Conservation (phyloP, 2,113 vertebrate species). For the Limanda limanda region DNA sequence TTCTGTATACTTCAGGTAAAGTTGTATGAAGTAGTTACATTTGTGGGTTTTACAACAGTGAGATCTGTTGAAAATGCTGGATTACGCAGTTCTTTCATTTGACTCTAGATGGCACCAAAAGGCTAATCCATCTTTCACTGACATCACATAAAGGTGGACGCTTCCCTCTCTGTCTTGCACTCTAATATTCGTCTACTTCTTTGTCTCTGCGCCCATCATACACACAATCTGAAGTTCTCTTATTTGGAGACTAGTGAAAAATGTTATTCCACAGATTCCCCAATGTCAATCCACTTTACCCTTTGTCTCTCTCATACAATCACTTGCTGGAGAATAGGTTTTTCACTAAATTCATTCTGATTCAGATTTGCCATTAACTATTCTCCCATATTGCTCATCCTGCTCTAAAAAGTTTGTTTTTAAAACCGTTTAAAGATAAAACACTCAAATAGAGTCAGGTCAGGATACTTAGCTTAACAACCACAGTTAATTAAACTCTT, state of each 20-base stretch:
- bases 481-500: no score
- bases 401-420: no score
- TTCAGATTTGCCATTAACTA: no score
- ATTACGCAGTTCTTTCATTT: conserved; percentile 15
- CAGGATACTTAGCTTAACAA: no score
- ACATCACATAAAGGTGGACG: not conserved
- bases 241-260: conserved; percentile 25
- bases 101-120: conserved; percentile 77
- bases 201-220: conserved; percentile 13
- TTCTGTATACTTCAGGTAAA: not conserved
- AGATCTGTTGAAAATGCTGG: not conserved
- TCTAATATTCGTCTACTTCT: not conserved
- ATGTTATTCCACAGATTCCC: conserved; percentile 7
- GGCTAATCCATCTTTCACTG: conserved; percentile 22
- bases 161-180: not conserved
- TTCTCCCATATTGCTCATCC: no score
- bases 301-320: no score
- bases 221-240: conserved; percentile 15
- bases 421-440: no score
- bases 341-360: no score
- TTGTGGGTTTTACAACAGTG: not conserved
- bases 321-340: no score
- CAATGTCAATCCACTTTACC: no score
- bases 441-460: no score
- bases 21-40: not conserved